Conservation (phyloP, 2,797 vertebrate genomes). For the Pseudomugil gertrudae region DNA sequence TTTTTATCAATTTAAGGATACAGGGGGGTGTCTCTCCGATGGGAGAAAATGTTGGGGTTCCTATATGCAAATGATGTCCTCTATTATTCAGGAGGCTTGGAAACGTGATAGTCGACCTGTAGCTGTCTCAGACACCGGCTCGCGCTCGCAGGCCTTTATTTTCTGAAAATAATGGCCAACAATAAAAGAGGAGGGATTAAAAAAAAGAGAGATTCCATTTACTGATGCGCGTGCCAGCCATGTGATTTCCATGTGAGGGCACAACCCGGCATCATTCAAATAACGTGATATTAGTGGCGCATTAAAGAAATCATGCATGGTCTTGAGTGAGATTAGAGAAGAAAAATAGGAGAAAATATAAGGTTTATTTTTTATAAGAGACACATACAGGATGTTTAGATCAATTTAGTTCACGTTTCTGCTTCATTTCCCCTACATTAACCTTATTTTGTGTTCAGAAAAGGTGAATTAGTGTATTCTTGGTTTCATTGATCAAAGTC, state of each 20-base stretch:
- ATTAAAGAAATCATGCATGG: neutral
- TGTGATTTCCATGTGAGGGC: conserved; percentile 60
- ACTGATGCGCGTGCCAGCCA: conserved; percentile 31
- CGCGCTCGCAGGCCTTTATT: neutral
- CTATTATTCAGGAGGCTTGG: conserved; percentile 71
- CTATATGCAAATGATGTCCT: conserved; percentile 80
- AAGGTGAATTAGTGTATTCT: neutral
- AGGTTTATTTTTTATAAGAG: neutral
- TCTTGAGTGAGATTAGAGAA: neutral
- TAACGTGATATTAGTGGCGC: neutral
- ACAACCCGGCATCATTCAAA: neutral
- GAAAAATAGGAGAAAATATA: neutral
- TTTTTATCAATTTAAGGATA: neutral
- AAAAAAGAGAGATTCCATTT: conserved; percentile 39
- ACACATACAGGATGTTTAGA: neutral
- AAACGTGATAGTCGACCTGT: conserved; percentile 51
- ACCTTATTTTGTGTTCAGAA: neutral
- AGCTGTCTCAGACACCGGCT: conserved; percentile 7
- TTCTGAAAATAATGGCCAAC: neutral
- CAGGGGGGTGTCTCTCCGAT: no score
- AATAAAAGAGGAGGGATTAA: neutral
- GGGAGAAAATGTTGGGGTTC: conserved; percentile 76
- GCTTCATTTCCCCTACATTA: neutral
- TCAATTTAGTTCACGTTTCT: neutral
- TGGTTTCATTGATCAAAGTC: neutral